Conservation (phyloP, 2,113 vertebrate genomes). For the Bufo bufo region DNA sequence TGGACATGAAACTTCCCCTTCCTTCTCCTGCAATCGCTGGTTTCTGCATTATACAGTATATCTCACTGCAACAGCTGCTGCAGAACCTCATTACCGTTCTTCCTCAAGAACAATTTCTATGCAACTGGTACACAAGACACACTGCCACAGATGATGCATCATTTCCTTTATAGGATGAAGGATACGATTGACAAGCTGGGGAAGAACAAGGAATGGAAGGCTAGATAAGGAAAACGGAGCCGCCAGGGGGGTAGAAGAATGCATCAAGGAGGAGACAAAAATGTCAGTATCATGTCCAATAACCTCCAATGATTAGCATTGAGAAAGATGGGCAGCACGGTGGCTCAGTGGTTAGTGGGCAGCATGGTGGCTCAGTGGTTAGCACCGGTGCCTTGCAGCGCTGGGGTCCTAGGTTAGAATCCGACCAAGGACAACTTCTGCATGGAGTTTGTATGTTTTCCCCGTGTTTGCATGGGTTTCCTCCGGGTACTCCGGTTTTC, state of each 20-base stretch:
- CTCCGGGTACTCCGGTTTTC: too few species aligned
- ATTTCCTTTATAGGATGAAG: background rate
- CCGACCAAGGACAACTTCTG: too few species aligned
- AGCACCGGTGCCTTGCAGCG: too few species aligned
- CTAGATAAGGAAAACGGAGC: background rate
- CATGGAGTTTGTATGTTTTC: too few species aligned
- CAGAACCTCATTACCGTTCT: background rate
- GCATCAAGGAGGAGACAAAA: background rate
- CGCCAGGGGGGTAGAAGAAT: background rate
- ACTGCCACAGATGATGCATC: background rate
- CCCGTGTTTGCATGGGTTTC: too few species aligned
- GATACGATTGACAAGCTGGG: background rate
- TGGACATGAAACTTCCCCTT: background rate
- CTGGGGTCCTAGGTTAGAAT: too few species aligned
- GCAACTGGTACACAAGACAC: background rate
- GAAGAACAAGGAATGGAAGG: background rate
- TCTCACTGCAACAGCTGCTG: background rate
- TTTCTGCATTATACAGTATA: background rate
- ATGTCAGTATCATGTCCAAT: background rate
- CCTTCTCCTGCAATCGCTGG: background rate
- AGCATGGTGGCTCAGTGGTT: too few species aligned
- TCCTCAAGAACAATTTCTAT: background rate
- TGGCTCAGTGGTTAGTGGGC: too few species aligned
- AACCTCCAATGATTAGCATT: background rate
- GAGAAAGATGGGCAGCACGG: too few species aligned